A percentile compares a stretch with the other conserved stretches of the same genome.
Conservation (phyloP, 2,888 invertebrate species). For the Aphodius sticticus region DNA sequence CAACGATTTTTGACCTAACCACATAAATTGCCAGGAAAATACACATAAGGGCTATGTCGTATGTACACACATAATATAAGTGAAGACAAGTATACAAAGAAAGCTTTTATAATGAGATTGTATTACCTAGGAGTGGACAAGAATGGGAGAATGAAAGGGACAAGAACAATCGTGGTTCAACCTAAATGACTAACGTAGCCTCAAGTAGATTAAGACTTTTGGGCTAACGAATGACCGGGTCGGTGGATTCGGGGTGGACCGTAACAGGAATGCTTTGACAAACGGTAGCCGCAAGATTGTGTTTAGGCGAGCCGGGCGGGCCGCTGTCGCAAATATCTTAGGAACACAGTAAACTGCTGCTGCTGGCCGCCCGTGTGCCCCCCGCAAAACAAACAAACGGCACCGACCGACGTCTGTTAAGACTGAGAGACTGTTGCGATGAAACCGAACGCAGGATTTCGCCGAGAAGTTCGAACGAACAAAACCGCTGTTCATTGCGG, state of each 20-base stretch:
- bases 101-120: background rate
- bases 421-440: background rate
- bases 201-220: background rate
- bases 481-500: background rate
- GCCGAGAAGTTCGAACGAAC: background rate
- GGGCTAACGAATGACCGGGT: background rate
- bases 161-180: background rate
- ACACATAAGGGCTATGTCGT: too few relatives aligned
- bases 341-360: background rate
- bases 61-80: too few relatives aligned
- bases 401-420: background rate
- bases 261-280: background rate
- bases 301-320: background rate
- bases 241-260: background rate
- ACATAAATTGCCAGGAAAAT: too few relatives aligned
- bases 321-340: background rate
- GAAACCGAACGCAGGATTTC: background rate
- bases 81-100: background rate
- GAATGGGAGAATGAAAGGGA: background rate
- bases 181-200: background rate
- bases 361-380: background rate
- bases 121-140: background rate
- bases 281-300: background rate
- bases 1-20: too few relatives aligned
- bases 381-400: background rate